Evolutionary conservation across 1,140 invertebrate genomes (phyloP).

Genomic region (Drosophila sp.): DNA sequence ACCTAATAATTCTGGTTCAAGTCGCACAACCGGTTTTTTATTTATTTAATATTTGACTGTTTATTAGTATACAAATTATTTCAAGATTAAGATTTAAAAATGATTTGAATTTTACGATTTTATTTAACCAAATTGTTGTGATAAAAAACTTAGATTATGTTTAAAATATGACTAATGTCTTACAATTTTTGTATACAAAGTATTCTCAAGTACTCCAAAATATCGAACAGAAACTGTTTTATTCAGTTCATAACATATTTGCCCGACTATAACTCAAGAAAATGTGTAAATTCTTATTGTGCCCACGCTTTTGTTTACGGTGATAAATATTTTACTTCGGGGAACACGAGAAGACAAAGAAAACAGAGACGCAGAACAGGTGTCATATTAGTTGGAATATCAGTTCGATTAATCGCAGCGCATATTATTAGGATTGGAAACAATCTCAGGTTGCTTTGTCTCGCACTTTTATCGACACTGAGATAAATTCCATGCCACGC

Average conservation of each 20-base stretch:
- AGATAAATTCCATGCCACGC: slow-evolving; percentile 34
- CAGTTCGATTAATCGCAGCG: slow-evolving; percentile 20
- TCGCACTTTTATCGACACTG: slow-evolving; percentile 10
- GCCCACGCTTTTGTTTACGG: background rate
- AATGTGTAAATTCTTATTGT: background rate
- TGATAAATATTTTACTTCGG: slow-evolving; percentile 9
- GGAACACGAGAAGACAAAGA: background rate
- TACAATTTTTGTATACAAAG: no score
- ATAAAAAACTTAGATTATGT: no score
- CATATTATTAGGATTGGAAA: slow-evolving; percentile 28
- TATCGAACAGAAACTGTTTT: no score
- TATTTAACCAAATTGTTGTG: no score
- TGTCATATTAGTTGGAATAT: slow-evolving; percentile 31
- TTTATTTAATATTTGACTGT: no score
- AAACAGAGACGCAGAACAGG: slow-evolving; percentile 13
- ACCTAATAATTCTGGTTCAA: no score
- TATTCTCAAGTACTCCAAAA: no score
- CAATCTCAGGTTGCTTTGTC: slow-evolving; percentile 5
- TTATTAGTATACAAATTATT: no score
- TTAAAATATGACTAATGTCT: no score
- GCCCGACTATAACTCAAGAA: background rate
- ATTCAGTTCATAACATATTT: background rate
- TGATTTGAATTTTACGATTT: no score
- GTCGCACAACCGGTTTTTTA: no score
- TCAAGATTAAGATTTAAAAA: no score